phyloP scores from a whole-genome alignment of 35 echinoderm and acorn worm species.

The Ophioderma brevispina region DNA sequence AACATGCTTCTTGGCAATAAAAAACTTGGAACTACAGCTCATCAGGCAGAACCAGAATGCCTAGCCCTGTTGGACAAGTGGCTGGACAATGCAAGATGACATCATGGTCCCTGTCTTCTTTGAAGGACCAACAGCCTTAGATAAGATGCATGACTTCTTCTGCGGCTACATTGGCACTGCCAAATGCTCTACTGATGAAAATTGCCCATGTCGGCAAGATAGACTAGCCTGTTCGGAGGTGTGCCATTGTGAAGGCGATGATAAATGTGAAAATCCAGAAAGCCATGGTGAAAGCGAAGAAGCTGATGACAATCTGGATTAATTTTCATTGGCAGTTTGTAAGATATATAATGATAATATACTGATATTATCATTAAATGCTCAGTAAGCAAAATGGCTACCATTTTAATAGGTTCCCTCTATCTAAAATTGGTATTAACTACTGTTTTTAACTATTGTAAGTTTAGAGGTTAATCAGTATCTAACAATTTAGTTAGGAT shows the following conservation, averaged over 20 bases:
- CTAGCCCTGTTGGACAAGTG: constrained; percentile 3
- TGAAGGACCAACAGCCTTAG: constrained; percentile 1
- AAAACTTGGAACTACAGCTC: background rate
- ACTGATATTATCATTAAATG: no score
- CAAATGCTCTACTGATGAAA: background rate
- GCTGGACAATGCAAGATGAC: constrained; percentile 1
- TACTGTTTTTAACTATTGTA: no score
- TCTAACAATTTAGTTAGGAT: no score
- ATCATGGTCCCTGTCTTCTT: background rate
- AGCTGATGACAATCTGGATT: no score
- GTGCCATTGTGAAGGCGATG: background rate
- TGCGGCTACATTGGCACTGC: background rate
- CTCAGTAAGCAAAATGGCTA: no score
- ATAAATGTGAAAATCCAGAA: no score
- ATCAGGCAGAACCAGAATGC: background rate
- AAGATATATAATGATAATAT: no score
- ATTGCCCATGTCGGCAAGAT: background rate
- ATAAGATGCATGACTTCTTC: constrained; percentile 23
- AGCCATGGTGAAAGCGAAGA: no score
- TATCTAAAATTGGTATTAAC: no score
- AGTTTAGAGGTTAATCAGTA: no score
- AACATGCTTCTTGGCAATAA: background rate
- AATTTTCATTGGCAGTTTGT: no score
- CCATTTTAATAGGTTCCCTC: no score
- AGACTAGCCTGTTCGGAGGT: constrained; percentile 9